Conservation (phyloP, 2,113 vertebrate genomes). For the Argyrosomus japonicus region DNA sequence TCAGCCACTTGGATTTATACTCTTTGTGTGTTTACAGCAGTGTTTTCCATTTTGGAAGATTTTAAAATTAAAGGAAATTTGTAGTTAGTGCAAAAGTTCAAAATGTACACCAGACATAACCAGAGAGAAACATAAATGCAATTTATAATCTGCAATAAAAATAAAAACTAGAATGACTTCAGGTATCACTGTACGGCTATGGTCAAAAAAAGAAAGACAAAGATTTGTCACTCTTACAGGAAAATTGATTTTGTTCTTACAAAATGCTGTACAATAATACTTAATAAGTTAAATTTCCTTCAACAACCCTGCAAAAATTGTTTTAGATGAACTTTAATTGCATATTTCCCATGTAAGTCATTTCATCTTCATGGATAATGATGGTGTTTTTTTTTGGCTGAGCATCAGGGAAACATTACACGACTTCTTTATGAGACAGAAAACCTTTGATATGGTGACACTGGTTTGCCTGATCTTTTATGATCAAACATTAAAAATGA, state of each 20-base stretch:
- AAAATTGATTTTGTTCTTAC: neutral
- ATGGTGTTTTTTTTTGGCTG: slow-evolving; percentile 40
- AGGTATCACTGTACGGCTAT: neutral
- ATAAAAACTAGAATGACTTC: neutral
- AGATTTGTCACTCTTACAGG: neutral
- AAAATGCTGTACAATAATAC: neutral
- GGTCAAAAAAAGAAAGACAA: too few relatives aligned
- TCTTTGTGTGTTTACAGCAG: neutral
- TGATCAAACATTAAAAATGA: slow-evolving; percentile 30
- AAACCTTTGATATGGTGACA: slow-evolving; percentile 50
- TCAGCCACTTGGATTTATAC: neutral
- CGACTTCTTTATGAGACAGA: slow-evolving; percentile 36
- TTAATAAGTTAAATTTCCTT: neutral
- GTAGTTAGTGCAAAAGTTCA: neutral
- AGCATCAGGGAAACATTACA: slow-evolving; percentile 31
- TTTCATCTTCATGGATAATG: slow-evolving; percentile 31
- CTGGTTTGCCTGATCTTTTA: slow-evolving; percentile 54
- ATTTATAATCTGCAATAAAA: neutral
- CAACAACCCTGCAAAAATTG: neutral
- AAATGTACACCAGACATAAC: neutral
- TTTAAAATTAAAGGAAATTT: neutral
- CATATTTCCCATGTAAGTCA: slow-evolving; percentile 35
- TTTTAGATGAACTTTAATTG: slow-evolving; percentile 11
- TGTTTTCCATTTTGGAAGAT: neutral
- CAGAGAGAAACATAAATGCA: neutral